Percentiles rank a stretch among this genome's conserved stretches.
Conservation (phyloP, 30 jellyfish, hydroid and myxozoan species). For the Mastigias papua region DNA sequence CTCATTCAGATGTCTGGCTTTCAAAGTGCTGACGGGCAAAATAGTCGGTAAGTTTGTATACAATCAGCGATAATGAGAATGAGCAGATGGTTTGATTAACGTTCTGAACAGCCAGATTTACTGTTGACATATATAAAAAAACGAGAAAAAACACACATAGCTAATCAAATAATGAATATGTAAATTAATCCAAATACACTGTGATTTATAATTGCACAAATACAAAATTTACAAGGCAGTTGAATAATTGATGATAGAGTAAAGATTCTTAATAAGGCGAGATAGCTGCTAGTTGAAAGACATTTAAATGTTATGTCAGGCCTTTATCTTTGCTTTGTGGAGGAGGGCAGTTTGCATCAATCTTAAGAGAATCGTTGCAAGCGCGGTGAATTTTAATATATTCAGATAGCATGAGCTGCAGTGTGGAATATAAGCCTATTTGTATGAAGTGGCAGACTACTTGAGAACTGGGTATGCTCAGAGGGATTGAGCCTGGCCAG, state of each 20-base stretch:
- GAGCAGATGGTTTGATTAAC: conserved; percentile 1
- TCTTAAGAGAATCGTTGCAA: not conserved
- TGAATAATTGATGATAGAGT: not conserved
- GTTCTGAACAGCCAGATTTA: not conserved
- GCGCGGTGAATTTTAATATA: too few relatives aligned
- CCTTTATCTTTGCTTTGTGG: not conserved
- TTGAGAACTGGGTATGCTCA: too few relatives aligned
- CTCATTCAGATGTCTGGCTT: not conserved
- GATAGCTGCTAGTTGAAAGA: not conserved
- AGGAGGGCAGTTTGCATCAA: not conserved
- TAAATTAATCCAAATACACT: not conserved
- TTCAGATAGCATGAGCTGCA: too few relatives aligned
- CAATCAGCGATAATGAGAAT: not conserved
- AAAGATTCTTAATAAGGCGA: not conserved
- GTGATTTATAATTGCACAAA: not conserved
- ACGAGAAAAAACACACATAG: not conserved
- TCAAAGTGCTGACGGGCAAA: not conserved
- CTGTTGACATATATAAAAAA: not conserved
- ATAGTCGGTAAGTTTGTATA: not conserved
- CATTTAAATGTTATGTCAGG: not conserved
- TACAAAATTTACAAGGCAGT: not conserved
- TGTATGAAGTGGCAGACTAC: too few relatives aligned
- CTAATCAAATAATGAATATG: not conserved
- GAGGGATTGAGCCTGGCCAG: too few relatives aligned
- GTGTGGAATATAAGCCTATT: too few relatives aligned